Evolutionary conservation across 2,797 vertebrate genomes (phyloP), one percentile per base, ranked within the genome.

Genomic region (Muscicapa comitata): DNA sequence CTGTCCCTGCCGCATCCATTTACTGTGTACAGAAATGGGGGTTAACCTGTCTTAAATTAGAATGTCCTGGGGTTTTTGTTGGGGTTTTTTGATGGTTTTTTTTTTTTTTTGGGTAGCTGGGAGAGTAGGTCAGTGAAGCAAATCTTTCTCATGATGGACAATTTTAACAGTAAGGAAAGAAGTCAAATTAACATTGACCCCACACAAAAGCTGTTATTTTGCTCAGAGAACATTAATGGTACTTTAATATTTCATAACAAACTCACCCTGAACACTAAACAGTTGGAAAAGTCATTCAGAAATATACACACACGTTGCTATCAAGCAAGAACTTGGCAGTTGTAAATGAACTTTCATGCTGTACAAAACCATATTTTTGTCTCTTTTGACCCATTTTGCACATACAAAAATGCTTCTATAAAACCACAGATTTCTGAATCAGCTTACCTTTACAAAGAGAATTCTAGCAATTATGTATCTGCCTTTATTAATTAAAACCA

Each of bases 261-360:
- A 88, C 57, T 63, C 33, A 75, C 38, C 14, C 38, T 62, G 61
- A 92, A 72, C 43, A 71, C 17, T 48, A 18, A 86, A 15, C 37
- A 93, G 90, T 26, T 83, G 54, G 65, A 90, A 93, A 63, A 93
- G 35, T 61, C 57, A 77, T 89, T 94, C 53, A 87, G 66, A 93
- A 85, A 82, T 37, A 70, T 6, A 57, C 13, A 18, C 26, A 86
- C 17, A 14, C 1, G 0, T 50, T 87, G n/a, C 55, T 82, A 42
- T 38, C 59, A 40, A 80, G 50, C 57, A 72, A 89, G 53, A 94
- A 82, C 1, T 2, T 58, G 42, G 25, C 26, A 82, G 19, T 6
- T 38, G 21, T 50, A 73, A 63, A 88, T 42, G 14, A 90, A 48
- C 11, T 14, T 28, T 73, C 33, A 83, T 65, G 13, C n/a, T 61